These are phyloP conservation scores for Coilia nasus DNA, from an alignment of 2,797 vertebrate genomes.

Conservation along the genomic window DNA sequence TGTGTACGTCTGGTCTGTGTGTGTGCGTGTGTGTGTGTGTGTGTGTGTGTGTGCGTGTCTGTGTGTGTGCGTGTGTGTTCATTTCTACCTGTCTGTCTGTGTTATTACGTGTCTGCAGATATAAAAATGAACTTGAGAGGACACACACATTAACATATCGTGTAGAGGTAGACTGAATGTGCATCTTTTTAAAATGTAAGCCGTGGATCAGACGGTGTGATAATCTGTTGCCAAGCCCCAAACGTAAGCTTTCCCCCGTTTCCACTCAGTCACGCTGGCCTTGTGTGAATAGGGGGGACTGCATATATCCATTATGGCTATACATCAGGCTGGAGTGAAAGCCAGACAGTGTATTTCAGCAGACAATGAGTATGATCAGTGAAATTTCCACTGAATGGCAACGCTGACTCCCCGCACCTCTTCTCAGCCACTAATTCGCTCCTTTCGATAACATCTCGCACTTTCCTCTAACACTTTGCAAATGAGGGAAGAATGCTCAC, in stretches of 20 bases:
- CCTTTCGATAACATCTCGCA: constrained; percentile 44
- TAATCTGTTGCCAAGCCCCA: constrained; percentile 56
- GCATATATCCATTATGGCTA: constrained; percentile 63
- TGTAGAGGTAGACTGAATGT: background rate
- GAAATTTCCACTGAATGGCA: constrained; percentile 43
- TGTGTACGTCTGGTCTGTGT: background rate
- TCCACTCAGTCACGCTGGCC: constrained; percentile 31
- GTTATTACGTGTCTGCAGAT: background rate
- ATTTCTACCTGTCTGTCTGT: background rate
- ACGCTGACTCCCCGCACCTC: constrained; percentile 29
- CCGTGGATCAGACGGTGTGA: constrained; percentile 37
- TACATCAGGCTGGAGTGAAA: constrained; percentile 61
- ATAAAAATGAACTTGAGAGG: background rate
- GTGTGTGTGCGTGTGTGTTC: background rate
- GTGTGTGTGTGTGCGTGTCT: constrained; percentile 1
- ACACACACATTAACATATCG: background rate
- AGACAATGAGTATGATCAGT: constrained; percentile 44
- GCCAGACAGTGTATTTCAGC: constrained; percentile 56
- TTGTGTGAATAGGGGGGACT: constrained; percentile 56
- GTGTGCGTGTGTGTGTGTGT: background rate
- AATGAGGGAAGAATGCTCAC: constrained; percentile 30
- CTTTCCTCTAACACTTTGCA: constrained; percentile 17
- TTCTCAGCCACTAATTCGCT: background rate
- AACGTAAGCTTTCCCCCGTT: constrained; percentile 40
- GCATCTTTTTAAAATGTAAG: constrained; percentile 40